Base-by-base conservation (phyloP, 2,888 invertebrate genomes). In the Athetis lepigone region DNA sequence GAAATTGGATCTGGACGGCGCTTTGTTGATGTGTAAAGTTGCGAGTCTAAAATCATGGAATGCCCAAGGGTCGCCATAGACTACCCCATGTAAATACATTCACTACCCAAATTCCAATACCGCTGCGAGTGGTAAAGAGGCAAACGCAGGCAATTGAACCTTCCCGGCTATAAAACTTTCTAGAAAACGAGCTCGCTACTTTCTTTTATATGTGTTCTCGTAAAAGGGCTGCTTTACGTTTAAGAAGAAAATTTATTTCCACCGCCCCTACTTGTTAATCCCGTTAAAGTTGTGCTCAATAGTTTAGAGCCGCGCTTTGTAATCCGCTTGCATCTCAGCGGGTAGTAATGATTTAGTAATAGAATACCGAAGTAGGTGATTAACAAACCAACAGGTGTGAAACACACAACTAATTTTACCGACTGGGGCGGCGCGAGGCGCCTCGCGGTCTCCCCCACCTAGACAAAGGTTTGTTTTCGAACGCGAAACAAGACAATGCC, bases 401-500 rank as follows among this genome's bases (percentile, higher is more conserved):
- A 90, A 84, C 83, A 85, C 83, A 85, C 84, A 85, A 86, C 84
- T 83, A 84, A 83, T 88, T 88, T 86, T 80, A 79, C 84, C 80
- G 85, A 82, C 81, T 76, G 84, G 69, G 70, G 71, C 84, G 92
- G 93, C 93, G 93, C 77, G 70, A 83, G 92, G 94, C 93, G 93
- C 93, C 94, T 90, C 79, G 89, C 91, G 85, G 93, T 94, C 94
- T 93, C 86, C 86, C 77, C 79, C 75, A 61, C 74, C 75, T 76
- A 90, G 92, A 93, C 92, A 92, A 92, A 92, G 93, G 91, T 92
- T 92, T 92, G 92, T 93, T 93, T 92, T 92, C 86, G 85, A 87
- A 85, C 85, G 83, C 85, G 84, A 75, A 80, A 82, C 88, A 78
- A 85, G 84, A 85, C 81, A 80, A 81, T 86, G 80, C 74, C 92